phyloP scores from a whole-genome alignment of 1,140 invertebrate species.

The Venturia canescens region DNA sequence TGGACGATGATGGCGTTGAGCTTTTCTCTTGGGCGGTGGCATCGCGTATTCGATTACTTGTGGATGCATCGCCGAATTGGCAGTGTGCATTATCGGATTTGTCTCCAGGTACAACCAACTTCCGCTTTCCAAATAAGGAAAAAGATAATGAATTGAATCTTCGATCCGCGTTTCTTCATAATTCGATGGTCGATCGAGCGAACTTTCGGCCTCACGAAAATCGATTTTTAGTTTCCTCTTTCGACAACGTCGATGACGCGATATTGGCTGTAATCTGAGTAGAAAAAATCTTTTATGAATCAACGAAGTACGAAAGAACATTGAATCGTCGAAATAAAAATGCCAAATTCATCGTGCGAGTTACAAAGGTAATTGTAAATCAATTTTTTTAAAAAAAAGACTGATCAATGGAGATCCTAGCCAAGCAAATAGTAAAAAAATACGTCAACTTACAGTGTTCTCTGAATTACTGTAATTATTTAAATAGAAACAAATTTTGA shows the following conservation, averaged over 20 bases:
- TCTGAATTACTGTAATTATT: too few species aligned
- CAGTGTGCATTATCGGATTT: constrained; percentile 52
- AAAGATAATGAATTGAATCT: constrained; percentile 48
- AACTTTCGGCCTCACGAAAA: constrained; percentile 29
- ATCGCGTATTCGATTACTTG: constrained; percentile 59
- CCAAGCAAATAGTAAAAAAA: too few species aligned
- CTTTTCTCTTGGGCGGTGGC: constrained; percentile 59
- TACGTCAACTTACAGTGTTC: too few species aligned
- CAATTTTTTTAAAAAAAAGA: too few species aligned
- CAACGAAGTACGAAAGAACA: constrained; percentile 13
- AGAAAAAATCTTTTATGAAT: background rate
- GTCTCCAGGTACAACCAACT: constrained; percentile 70
- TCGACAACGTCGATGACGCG: constrained; percentile 38
- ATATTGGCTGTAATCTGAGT: constrained; percentile 51
- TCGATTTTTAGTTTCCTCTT: constrained; percentile 54
- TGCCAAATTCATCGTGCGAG: too few species aligned
- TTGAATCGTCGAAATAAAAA: background rate
- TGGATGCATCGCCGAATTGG: constrained; percentile 45
- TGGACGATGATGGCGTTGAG: constrained; percentile 53
- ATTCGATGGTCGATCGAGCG: constrained; percentile 25
- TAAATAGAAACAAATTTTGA: too few species aligned
- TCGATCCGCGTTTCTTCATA: constrained; percentile 37
- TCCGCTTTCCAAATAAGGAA: constrained; percentile 64
- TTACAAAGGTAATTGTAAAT: too few species aligned
- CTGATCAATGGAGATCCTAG: too few species aligned